Conservation (phyloP, 2,888 invertebrate species). For the Antheraea yamamai region DNA sequence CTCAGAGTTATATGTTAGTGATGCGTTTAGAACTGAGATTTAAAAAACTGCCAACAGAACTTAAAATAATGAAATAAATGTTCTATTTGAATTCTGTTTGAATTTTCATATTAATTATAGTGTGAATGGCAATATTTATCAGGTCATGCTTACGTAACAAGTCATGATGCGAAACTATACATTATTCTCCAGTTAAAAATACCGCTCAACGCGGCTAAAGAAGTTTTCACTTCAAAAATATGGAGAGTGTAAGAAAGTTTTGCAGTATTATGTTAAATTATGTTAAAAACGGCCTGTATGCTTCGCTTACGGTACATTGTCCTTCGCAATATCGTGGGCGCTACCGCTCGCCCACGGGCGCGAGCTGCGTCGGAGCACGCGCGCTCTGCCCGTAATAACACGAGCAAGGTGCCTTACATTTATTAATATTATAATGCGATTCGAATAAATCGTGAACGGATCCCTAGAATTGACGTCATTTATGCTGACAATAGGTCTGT, state of each 20-base stretch:
- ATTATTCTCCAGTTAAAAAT: too few species aligned
- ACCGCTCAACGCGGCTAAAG: too few species aligned
- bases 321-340: conserved; percentile 69
- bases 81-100: too few species aligned
- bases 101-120: too few species aligned
- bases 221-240: neutral
- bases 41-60: too few species aligned
- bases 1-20: too few species aligned
- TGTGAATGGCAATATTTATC: too few species aligned
- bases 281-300: conserved; percentile 49
- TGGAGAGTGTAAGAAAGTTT: neutral
- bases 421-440: conserved; percentile 19
- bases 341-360: conserved; percentile 72
- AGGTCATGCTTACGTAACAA: too few species aligned
- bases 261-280: conserved; percentile 8
- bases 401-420: conserved; percentile 19
- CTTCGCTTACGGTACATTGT: conserved; percentile 76
- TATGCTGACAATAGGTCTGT: neutral
- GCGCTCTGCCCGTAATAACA: conserved; percentile 18
- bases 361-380: conserved; percentile 39
- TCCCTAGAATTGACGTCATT: conserved; percentile 1
- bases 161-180: too few species aligned
- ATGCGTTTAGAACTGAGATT: too few species aligned
- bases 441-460: neutral
- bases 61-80: too few species aligned